Base-by-base conservation (phyloP, 2,797 vertebrate species). In the Spatula versicolor region DNA sequence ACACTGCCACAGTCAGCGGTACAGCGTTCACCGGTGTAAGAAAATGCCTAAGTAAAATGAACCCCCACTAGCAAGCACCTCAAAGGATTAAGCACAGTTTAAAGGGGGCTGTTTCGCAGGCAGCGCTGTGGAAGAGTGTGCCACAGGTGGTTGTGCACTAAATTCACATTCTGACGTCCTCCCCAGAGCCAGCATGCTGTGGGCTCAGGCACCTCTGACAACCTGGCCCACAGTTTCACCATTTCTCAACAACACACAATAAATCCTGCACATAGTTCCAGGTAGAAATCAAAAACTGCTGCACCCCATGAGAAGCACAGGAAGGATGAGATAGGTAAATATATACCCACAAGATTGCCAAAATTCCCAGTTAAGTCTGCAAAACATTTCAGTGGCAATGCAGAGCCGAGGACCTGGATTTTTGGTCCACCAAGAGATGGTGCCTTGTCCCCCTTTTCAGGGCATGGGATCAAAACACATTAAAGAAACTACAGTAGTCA, bases 41-140 rank as follows among this genome's bases (percentile, higher is more conserved):
- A 90, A 91, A 95, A 94, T 9, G 71, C 86, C 88, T 82, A 64
- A 76, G 92, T 88, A 95, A 92, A 95, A 93, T 0, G 63, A 90
- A 55, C 71, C 60, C 88, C 79, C 75, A 7, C 90, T 89, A 95
- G 95, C 72, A 63, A 95, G 83, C 45, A 83, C 78, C 88, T 92
- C 88, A 90, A 93, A 95, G 92, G 81, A 92, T 83, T 74, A 72
- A 77, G 54, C 75, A 85, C 60, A 33, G 63, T 60, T 93, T 83
- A 88, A 88, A 83, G 64, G 88, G 92, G 67, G 43, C 18, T 93
- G 0, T 71, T 92, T 90, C 43, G 64, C 86, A 95, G 83, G 81
- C 67, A 92, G 86, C 10, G 31, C 83, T 88, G 63, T 67, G 74
- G 58, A 59, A 52, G 74, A 92, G 59, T 1, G 1, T 74, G 89